Evolutionary conservation across 2,113 vertebrate species (phyloP), one percentile per base, ranked within the genome.

Genomic region (Empidonax traillii): DNA sequence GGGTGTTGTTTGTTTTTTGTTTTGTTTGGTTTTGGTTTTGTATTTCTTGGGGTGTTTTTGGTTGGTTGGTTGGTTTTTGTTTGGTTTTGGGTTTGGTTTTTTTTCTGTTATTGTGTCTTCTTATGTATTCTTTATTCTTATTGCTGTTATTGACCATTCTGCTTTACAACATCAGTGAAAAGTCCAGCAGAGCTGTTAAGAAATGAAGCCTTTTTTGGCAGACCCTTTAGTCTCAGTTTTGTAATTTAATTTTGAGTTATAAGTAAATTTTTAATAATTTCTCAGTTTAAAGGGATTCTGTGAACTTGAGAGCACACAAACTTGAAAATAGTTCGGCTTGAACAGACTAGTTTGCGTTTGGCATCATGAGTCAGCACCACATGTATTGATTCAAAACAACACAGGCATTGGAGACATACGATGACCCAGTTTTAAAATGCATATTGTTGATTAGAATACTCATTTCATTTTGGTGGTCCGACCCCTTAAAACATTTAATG

Each of bases 381-480:
- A 46, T 17, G 16, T 85, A 78, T 79, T 73, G 88, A 81, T 76
- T 85, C 35, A 65, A 87, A 74, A 63, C 30, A 82, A 22, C 79
- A 37, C 2, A 5, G 39, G 23, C 71, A 43, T 53, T 85, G 69
- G 49, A 91, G 62, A 49, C 18, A 20, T 58, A 46, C 12, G 17
- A 94, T 87, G 69, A 90, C 46, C 66, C 52, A 55, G 15, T 90
- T 93, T 84, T 73, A 65, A 87, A 92, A 89, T 85, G n/a, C 19
- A 47, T 91, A 65, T 55, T 69, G 65, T 91, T 93, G 76, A 87
- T 87, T 92, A 84, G 65, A 91, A 87, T n/a, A 61, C 37, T 53
- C 7, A 83, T 91, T 93, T 90, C 16, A 49, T 92, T 78, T 89
- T 43, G 56, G 81, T 97, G 94, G 78, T 98, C 97, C 97, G 97